Evolutionary conservation across 2,888 invertebrate species (phyloP).

Genomic region (Muscina levida): DNA sequence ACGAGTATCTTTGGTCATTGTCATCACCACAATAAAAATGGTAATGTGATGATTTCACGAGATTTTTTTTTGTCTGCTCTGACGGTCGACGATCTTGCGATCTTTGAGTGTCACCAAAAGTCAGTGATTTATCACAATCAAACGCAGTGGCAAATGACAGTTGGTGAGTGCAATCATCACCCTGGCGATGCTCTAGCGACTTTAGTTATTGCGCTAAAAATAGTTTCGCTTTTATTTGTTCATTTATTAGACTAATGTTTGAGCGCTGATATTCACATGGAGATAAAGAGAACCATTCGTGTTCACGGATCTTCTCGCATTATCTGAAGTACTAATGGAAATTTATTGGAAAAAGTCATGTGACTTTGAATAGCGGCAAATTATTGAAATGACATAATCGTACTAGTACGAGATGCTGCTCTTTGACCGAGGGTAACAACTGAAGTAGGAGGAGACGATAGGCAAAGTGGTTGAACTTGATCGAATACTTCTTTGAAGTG

Average conservation of each 20-base stretch:
- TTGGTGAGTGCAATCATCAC: no score
- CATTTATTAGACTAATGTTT: conserved; percentile 30
- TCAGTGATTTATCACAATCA: conserved; percentile 16
- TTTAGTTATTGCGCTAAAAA: neutral
- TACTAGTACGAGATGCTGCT: no score
- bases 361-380: conserved; percentile 28
- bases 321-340: no score
- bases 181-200: no score
- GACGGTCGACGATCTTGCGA: neutral
- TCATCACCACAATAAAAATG: no score
- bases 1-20: no score
- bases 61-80: neutral
- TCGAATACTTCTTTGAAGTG: no score
- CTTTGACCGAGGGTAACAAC: no score
- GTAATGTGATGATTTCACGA: conserved; percentile 6
- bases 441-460: no score
- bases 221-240: conserved; percentile 21
- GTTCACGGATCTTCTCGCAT: conserved; percentile 8
- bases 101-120: neutral
- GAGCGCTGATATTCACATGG: conserved; percentile 49
- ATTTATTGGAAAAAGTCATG: conserved; percentile 51
- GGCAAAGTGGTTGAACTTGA: no score
- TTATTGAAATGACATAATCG: no score
- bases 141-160: no score
- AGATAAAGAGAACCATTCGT: neutral